Evolutionary conservation across 2,113 vertebrate genomes (phyloP).

Genomic region (Meleagris gallopavo): DNA sequence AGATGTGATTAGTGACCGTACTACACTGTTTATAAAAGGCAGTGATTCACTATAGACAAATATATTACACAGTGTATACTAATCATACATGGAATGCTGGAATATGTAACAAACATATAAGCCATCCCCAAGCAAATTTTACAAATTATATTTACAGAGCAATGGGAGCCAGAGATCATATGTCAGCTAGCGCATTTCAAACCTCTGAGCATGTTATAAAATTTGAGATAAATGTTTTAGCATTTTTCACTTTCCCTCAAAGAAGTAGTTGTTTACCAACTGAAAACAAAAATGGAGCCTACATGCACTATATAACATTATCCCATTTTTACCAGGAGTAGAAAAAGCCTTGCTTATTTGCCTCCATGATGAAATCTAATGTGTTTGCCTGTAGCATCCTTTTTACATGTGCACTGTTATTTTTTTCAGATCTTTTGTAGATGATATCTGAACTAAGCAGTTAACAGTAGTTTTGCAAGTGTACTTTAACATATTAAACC

Average conservation of each 20-base stretch:
- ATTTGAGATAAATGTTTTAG: not conserved
- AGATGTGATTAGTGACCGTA: not conserved
- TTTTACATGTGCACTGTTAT: not conserved
- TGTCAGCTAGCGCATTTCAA: not conserved
- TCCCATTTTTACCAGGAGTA: not conserved
- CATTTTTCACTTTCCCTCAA: not conserved
- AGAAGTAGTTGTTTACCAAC: not conserved
- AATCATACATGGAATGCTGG: not conserved
- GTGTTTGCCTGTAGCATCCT: not conserved
- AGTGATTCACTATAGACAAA: not conserved
- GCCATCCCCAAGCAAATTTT: not conserved
- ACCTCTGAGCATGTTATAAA: not conserved
- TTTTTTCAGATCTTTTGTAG: not conserved
- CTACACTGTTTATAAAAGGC: not conserved
- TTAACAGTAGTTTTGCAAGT: not conserved
- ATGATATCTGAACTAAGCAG: not conserved
- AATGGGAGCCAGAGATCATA: not conserved
- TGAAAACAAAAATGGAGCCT: not conserved
- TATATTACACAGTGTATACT: not conserved
- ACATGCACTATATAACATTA: not conserved
- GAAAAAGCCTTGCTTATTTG: not conserved
- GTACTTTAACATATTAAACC: not conserved
- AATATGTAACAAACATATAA: not conserved
- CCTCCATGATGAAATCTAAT: not conserved
- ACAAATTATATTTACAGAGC: not conserved